Base-by-base conservation (phyloP, 2,113 vertebrate species). In the Eretmodus cyanostictus region DNA sequence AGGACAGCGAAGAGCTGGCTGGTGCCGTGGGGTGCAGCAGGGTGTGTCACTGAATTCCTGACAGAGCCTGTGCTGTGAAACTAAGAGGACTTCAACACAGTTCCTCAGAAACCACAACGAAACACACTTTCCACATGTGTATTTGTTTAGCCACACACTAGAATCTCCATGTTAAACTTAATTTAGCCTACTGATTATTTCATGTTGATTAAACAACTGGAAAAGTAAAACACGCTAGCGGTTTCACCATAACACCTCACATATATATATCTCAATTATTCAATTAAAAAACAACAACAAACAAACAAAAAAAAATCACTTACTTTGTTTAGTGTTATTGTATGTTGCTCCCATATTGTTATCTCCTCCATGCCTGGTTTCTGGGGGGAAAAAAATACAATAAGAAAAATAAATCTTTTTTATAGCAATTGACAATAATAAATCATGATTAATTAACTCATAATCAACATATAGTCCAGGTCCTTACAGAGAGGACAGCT, bases 341-440 rank as follows among this genome's bases (percentile, higher is more conserved):
- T 99, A 59, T 99, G 97, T 94, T 99, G 98, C 92, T 99, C 99
- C 99, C 99, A 99, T 96, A 99, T 99, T 51, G 95, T 95, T 95
- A 98, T 94, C 92, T 99, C 98, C 94, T 99, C 98, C 99, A 99
- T 99, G 89, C 95, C 94, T 84, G 95, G 68, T 87, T 96, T 96
- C 96, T 97, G 90, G 24, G 55, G 54, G 54, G 1, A 2, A 0
- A n/a, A n/a, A 19, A 79, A 59, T 3, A 76, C 9, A 38, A 40
- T 16, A 55, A 71, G 5, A 22, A 22, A 8, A 17, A 73, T 7
- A 0, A 10, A 27, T 2, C 6, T 22, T 66, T 8, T 9, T 2
- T 71, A 45, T 11, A 19, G n/a, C 3, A 4, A 78, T 59, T 27
- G 1, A 40, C 14, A 59, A 79, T 11, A 49, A 42, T 2, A 54